Conservation (phyloP, 2,888 invertebrate genomes). For the Anthoptus insignis region DNA sequence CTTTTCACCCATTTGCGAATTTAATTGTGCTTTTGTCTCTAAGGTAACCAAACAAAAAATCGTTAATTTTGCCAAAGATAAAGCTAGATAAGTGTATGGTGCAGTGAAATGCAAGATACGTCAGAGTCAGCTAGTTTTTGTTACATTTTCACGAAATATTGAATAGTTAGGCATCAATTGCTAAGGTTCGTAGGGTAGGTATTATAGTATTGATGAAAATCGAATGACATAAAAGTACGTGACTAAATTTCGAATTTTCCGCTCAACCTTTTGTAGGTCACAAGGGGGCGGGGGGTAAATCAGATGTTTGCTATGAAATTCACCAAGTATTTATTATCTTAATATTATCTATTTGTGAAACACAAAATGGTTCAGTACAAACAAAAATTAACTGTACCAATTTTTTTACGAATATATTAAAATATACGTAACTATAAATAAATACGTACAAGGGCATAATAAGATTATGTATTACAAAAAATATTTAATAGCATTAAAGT, state of each 20-base stretch:
- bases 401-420: no score
- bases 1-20: constrained; percentile 16
- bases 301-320: neutral
- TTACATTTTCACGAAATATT: neutral
- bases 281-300: neutral
- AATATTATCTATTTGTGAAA: no score
- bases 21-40: constrained; percentile 10
- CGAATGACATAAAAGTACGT: neutral
- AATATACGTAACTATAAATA: no score
- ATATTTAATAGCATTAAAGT: neutral
- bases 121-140: neutral
- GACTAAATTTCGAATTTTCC: constrained; percentile 16
- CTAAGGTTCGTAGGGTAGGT: neutral
- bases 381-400: no score
- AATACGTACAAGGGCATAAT: neutral
- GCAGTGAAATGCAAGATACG: constrained; percentile 19
- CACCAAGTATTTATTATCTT: no score
- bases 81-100: constrained; percentile 16
- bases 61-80: constrained; percentile 45
- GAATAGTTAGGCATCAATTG: neutral
- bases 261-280: constrained; percentile 3
- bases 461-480: constrained; percentile 10
- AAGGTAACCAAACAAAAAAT: constrained; percentile 42
- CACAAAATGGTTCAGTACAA: no score
- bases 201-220: neutral